Evolutionary conservation across 2,113 vertebrate genomes (phyloP).

Genomic region (Cavia aperea): DNA sequence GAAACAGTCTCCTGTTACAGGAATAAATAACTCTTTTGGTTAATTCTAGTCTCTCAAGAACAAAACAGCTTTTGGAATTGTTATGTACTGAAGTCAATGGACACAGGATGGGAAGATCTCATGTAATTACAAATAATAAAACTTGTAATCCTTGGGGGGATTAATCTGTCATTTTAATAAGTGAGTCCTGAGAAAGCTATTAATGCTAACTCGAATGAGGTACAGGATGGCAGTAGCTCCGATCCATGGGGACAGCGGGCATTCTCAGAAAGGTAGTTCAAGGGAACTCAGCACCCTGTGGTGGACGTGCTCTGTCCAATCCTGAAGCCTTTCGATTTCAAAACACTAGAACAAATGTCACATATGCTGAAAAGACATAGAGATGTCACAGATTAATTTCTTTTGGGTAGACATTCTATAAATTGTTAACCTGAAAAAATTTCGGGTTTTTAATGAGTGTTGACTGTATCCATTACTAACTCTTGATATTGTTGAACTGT

Average conservation of each 20-base stretch:
- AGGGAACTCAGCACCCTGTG: not conserved
- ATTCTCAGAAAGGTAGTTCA: not conserved
- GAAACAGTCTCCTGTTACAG: not conserved
- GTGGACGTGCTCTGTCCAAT: not conserved
- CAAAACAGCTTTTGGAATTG: slow-evolving; percentile 42
- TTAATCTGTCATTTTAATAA: slow-evolving; percentile 47
- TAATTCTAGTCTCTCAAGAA: slow-evolving; percentile 10
- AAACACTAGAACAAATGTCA: not conserved
- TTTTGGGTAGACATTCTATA: not conserved
- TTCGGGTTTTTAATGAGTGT: not conserved
- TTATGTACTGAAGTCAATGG: slow-evolving; percentile 30
- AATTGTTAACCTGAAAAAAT: not conserved
- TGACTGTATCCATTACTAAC: too few species aligned
- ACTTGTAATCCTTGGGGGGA: not conserved
- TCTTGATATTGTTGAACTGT: too few species aligned
- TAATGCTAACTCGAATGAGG: not conserved
- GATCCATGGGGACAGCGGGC: not conserved
- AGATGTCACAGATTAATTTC: not conserved
- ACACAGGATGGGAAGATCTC: slow-evolving; percentile 24
- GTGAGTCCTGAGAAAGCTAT: not conserved
- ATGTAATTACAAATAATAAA: slow-evolving; percentile 39
- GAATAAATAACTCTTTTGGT: not conserved
- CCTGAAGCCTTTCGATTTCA: not conserved
- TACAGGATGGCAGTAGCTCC: not conserved
- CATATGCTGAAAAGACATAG: not conserved